Conservation (phyloP, 2,113 vertebrate species). For the Tricholaema leucomelas region DNA sequence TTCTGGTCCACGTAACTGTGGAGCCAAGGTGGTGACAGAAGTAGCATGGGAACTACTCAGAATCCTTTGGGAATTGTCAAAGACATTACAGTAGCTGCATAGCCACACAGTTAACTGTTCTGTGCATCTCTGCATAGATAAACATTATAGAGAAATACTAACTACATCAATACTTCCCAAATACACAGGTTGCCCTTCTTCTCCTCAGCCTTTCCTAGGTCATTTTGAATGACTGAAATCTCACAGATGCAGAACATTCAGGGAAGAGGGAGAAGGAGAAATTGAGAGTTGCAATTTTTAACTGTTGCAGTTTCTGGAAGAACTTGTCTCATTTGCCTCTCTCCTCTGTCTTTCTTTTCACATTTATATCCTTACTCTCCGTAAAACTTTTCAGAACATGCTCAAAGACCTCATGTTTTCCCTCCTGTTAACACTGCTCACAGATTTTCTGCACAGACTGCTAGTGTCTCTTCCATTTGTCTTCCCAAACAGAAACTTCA, state of each 20-base stretch:
- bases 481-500: not conserved
- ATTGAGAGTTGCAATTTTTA: not conserved
- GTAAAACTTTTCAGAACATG: not conserved
- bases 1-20: not conserved
- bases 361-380: not conserved
- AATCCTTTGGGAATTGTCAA: not conserved
- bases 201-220: not conserved
- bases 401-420: not conserved
- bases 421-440: not conserved
- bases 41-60: not conserved
- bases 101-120: not conserved
- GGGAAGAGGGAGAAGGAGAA: not conserved
- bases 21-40: not conserved
- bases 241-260: not conserved
- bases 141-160: not conserved
- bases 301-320: not conserved
- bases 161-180: not conserved
- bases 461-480: not conserved
- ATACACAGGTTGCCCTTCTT: not conserved
- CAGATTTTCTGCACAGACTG: not conserved
- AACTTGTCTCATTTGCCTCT: not conserved
- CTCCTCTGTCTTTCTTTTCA: not conserved
- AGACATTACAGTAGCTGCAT: not conserved
- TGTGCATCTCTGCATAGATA: not conserved
- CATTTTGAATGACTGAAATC: not conserved